These are phyloP conservation scores for Drosophila kepulauana DNA, from an alignment of 1,140 invertebrate species.

Conservation along the genomic window DNA sequence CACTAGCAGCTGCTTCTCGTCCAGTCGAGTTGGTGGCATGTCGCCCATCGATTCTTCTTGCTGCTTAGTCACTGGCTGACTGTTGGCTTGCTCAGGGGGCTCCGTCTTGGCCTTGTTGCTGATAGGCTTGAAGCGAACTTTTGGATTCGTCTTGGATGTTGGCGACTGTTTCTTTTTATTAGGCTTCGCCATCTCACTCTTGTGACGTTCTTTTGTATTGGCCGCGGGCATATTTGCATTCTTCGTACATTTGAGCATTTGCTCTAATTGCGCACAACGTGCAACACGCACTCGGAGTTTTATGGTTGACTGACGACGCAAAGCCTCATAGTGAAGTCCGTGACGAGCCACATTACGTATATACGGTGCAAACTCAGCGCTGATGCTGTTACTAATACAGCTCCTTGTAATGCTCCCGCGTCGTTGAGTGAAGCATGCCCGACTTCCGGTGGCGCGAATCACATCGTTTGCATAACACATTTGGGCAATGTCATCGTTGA, in stretches of 20 bases:
- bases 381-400: too few relatives aligned
- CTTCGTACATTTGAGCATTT: not conserved
- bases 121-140: not conserved
- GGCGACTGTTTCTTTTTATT: not conserved
- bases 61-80: not conserved
- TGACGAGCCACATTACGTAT: too few relatives aligned
- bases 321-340: too few relatives aligned
- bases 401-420: not conserved
- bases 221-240: not conserved
- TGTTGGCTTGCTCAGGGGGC: not conserved
- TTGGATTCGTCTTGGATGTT: not conserved
- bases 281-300: not conserved
- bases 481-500: constrained; percentile 87
- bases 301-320: too few relatives aligned
- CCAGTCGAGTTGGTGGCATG: constrained; percentile 33
- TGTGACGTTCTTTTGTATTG: not conserved
- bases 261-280: not conserved
- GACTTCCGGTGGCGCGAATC: constrained; percentile 85
- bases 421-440: constrained; percentile 78
- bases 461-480: constrained; percentile 87
- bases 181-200: not conserved
- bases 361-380: too few relatives aligned
- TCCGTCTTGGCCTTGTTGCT: not conserved
- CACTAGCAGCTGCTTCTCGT: constrained; percentile 46
- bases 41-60: too few relatives aligned